Evolutionary conservation across 2,888 invertebrate species (phyloP).

Genomic region (Ophonus ardosiacus): DNA sequence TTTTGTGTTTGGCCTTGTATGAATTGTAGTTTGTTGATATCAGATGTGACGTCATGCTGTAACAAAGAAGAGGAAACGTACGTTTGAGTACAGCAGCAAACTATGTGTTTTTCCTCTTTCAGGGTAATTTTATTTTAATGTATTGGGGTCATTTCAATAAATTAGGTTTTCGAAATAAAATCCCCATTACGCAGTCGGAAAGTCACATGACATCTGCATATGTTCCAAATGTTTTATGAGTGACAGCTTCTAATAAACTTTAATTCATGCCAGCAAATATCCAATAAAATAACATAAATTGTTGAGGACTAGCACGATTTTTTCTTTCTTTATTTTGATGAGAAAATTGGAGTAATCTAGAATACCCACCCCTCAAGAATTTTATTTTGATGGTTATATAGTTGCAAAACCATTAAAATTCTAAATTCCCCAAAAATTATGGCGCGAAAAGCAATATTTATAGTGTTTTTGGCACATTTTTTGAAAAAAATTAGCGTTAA

Average conservation of each 20-base stretch:
- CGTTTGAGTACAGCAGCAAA: constrained; percentile 7
- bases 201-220: not conserved
- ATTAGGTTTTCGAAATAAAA: not conserved
- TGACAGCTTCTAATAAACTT: not conserved
- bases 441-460: too few relatives aligned
- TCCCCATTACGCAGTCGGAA: not conserved
- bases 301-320: too few relatives aligned
- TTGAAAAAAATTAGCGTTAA: too few relatives aligned
- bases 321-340: too few relatives aligned
- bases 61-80: constrained; percentile 24
- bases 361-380: too few relatives aligned
- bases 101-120: not conserved
- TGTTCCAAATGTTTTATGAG: not conserved
- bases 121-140: not conserved
- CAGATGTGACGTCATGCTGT: constrained; percentile 27
- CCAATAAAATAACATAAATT: too few relatives aligned
- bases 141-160: not conserved
- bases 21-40: constrained; percentile 36
- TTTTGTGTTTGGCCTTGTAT: constrained; percentile 41
- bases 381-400: too few relatives aligned
- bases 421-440: too few relatives aligned
- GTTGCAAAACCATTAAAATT: too few relatives aligned
- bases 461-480: too few relatives aligned
- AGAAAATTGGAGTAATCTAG: too few relatives aligned
- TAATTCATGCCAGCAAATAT: too few relatives aligned